These are phyloP conservation scores for Aricia artaxerxes DNA, from an alignment of 2,888 invertebrate species.

Conservation along the genomic window DNA sequence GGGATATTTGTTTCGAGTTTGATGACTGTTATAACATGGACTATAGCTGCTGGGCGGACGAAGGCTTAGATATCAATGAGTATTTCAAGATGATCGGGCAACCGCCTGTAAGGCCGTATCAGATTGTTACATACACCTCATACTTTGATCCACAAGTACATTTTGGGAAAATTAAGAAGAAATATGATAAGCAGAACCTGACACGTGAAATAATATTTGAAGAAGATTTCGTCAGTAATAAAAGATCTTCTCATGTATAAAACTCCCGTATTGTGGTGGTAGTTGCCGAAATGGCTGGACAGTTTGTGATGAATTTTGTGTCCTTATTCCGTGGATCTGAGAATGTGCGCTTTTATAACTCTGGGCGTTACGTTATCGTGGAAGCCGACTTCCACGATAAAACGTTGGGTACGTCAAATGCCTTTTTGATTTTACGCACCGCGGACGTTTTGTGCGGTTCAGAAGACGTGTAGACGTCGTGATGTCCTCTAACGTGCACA, in stretches of 20 bases:
- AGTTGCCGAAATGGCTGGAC: no score
- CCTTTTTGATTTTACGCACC: no score
- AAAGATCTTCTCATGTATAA: background rate
- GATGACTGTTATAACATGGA: background rate
- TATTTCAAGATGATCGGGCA: background rate
- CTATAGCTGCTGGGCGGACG: background rate
- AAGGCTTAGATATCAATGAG: background rate
- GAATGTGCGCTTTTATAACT: no score
- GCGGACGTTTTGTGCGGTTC: no score
- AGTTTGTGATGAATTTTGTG: no score
- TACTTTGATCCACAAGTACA: background rate
- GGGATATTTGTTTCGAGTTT: background rate
- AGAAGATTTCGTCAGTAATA: background rate
- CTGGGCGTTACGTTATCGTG: no score
- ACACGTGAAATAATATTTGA: background rate
- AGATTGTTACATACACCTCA: background rate
- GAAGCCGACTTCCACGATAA: no score
- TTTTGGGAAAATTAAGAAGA: background rate
- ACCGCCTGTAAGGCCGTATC: background rate
- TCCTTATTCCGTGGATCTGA: no score
- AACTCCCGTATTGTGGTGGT: no score
- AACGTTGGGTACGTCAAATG: no score
- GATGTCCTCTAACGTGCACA: no score
- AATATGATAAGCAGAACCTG: background rate
- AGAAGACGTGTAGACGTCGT: no score